Percentiles rank a stretch among this genome's conserved stretches.
phyloP scores from a whole-genome alignment of 1,140 invertebrate genomes.

The Copidosoma floridanum region DNA sequence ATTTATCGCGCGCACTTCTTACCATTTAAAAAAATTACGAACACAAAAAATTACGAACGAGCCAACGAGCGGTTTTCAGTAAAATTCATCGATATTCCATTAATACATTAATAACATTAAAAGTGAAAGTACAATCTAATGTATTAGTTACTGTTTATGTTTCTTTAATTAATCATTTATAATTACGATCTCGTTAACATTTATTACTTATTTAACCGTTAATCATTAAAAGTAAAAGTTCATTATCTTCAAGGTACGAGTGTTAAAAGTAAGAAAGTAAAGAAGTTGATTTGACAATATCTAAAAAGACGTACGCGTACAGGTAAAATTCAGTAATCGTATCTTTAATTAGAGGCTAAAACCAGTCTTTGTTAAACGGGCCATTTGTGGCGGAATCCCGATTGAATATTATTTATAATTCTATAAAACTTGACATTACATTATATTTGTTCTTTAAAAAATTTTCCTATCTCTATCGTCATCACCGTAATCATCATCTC shows the following conservation, averaged over 20 bases:
- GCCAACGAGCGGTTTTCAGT: neutral
- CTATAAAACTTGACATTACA: conserved; percentile 25
- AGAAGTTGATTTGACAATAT: conserved; percentile 20
- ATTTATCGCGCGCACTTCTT: conserved; percentile 1
- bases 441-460: conserved; percentile 25
- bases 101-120: conserved; percentile 25
- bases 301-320: conserved; percentile 21
- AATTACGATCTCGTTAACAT: no score
- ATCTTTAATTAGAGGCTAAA: conserved; percentile 48
- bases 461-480: conserved; percentile 17
- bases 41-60: conserved; percentile 8
- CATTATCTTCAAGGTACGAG: conserved; percentile 19
- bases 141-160: no score
- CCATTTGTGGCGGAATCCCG: conserved; percentile 30
- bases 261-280: conserved; percentile 14
- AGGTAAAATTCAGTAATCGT: conserved; percentile 43
- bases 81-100: conserved; percentile 18
- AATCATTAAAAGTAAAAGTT: neutral
- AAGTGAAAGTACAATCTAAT: conserved; percentile 17
- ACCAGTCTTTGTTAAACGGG: conserved; percentile 53
- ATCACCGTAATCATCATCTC: no score
- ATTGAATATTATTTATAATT: conserved; percentile 16
- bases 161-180: no score
- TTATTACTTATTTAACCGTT: conserved; percentile 4
- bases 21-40: conserved; percentile 7